Base-by-base conservation (phyloP, 2,113 vertebrate genomes). In the Channa maculata region DNA sequence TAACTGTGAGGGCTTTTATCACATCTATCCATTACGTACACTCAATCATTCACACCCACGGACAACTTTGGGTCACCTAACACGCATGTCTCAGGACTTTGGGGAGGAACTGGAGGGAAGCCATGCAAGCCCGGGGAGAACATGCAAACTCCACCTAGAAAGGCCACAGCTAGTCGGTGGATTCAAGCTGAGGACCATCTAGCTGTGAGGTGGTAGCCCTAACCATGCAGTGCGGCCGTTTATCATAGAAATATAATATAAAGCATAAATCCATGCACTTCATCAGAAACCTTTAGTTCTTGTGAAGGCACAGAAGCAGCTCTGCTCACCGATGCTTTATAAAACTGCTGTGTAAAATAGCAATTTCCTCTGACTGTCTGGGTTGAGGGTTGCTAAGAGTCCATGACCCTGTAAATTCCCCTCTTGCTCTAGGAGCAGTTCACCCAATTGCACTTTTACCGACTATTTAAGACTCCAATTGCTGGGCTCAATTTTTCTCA, bases 361-460 rank as follows among this genome's bases (percentile, higher is more conserved):
- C 84, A 66, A 88, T 85, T 92, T 84, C 71, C 67, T 77, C 78
- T 14, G 34, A 76, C 65, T 65, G 69, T 78, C 80, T 77, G 52
- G 38, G 41, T 49, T 46, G 39, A 75, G 63, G 74, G 70, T 75
- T 82, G 75, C 88, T 86, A 24, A 82, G 74, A 84, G 70, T 80
- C 57, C 52, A 46, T 77, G 83, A 87, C 85, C 81, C 84, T 80
- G 71, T 84, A 83, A 88, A 81, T 77, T 71, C 57, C 45, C 60
- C 63, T 59, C 64, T 77, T 12, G 36, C 75, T 71, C 65, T 44
- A 9, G 54, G 59, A 77, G 50, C 73, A 9, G 73, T 65, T 73
- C 76, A 63, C 70, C 70, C 82, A 88, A 89, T 86, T 85, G 85
- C 75, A 80, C 50, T 80, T 85, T 78, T 77, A 90, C 73, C 73